Evolutionary conservation across 2,888 invertebrate genomes (phyloP).

Genomic region (Amitus sp.): DNA sequence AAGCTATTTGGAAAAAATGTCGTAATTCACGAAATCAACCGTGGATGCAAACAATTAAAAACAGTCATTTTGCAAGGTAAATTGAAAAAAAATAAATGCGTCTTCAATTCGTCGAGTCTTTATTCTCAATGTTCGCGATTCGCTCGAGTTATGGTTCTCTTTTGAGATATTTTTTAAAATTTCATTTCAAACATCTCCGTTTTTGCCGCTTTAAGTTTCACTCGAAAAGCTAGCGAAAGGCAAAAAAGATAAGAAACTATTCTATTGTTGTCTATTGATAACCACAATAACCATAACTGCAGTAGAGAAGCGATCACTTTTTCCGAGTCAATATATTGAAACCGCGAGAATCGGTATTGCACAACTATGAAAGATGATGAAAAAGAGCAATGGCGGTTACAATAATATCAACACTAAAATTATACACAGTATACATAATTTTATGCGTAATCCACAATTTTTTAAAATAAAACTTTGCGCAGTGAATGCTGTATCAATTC

Average conservation of each 20-base stretch:
- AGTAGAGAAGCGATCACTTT: conserved; percentile 4
- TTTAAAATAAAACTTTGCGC: background rate
- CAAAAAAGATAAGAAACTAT: conserved; percentile 17
- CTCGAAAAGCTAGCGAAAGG: background rate
- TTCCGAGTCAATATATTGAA: conserved; percentile 12
- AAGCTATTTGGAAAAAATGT: too few species aligned
- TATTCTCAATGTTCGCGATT: too few species aligned
- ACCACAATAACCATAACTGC: conserved; percentile 13
- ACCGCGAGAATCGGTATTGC: conserved; percentile 24
- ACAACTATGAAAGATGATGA: conserved; percentile 21
- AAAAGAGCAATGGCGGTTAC: conserved; percentile 11
- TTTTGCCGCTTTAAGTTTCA: background rate
- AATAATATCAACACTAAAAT: conserved; percentile 19
- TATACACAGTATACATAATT: conserved; percentile 18
- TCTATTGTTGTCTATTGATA: conserved; percentile 13
- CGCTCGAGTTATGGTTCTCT: too few species aligned
- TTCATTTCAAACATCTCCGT: background rate
- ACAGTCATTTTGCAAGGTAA: too few species aligned
- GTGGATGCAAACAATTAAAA: too few species aligned
- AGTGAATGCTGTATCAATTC: background rate
- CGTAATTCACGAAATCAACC: too few species aligned
- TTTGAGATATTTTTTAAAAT: too few species aligned
- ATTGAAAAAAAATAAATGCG: too few species aligned
- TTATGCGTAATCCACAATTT: conserved; percentile 2
- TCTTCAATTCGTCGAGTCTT: too few species aligned